Evolutionary conservation across 2,888 invertebrate species (phyloP).

Genomic region (Brenthis ino): DNA sequence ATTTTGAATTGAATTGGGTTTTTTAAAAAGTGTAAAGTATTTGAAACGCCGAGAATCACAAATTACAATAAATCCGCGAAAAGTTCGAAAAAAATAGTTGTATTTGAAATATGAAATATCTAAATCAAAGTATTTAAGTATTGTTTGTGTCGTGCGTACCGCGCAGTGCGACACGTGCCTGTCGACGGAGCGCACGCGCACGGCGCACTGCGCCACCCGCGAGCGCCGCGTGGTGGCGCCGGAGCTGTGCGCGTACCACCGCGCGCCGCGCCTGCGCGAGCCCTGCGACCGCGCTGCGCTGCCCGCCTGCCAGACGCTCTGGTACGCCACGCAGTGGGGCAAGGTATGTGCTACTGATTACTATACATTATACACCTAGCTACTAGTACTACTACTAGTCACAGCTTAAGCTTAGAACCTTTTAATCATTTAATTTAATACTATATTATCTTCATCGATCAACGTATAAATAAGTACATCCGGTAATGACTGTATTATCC

Average conservation of each 20-base stretch:
- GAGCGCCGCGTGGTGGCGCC: constrained; percentile 86
- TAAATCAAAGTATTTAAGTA: not conserved
- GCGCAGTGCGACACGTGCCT: constrained; percentile 91
- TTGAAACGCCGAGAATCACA: too few relatives aligned
- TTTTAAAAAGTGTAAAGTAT: too few relatives aligned
- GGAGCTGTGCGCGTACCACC: constrained; percentile 85
- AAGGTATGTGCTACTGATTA: constrained; percentile 82
- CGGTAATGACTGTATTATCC: too few relatives aligned
- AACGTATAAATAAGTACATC: too few relatives aligned
- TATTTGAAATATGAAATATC: not conserved
- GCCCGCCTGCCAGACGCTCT: constrained; percentile 88
- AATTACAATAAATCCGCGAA: too few relatives aligned
- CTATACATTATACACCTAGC: not conserved
- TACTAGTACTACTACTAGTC: not conserved
- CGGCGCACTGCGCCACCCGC: constrained; percentile 88
- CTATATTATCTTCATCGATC: too few relatives aligned
- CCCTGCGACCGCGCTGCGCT: constrained; percentile 83
- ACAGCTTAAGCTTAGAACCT: too few relatives aligned
- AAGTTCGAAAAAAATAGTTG: not conserved
- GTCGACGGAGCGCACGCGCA: constrained; percentile 87
- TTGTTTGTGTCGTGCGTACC: constrained; percentile 19
- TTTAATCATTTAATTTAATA: too few relatives aligned
- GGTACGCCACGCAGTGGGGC: constrained; percentile 97
- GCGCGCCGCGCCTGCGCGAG: constrained; percentile 84
- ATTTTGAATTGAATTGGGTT: too few relatives aligned